Evolutionary conservation across 2,888 invertebrate genomes (phyloP), one percentile per base, ranked within the genome.

Genomic region (Zelleria hepariella): DNA sequence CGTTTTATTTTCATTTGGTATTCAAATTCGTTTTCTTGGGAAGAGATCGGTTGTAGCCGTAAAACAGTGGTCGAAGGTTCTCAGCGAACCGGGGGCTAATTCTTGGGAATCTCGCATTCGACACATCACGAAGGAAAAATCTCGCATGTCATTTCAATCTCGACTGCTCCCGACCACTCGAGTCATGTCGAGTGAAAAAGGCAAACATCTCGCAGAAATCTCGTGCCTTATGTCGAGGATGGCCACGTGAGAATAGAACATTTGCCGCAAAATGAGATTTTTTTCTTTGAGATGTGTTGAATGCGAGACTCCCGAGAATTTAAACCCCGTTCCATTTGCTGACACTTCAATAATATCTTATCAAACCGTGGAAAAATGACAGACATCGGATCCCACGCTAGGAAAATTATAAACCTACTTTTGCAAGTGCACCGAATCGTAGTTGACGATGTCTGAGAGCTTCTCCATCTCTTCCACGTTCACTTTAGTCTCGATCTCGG

Each of bases 381-480:
- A n/a, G n/a, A n/a, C n/a, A n/a, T n/a, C n/a, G n/a, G n/a, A n/a
- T n/a, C n/a, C n/a, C n/a, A n/a, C n/a, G 32, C 5, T 32, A 10
- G 2, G 66, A 67, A 58, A 52, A 24, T 58, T 7, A 15, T 24
- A 6, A 5, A 58, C 65, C 63, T 74, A 86, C 86, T 78, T 81
- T 62, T 82, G 76, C 62, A 84, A 68, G 70, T 87, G 85, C 0
- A 78, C 59, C 0, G 73, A 63, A 60, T 87, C 87, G 58, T 82
- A 86, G 6, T 76, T 74, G 0, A 84, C 85, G 0, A 81, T 63
- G 57, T 87, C 86, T 0, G 67, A 61, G 8, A 77, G 62, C 32
- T 78, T 86, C 60, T 82, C 86, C 73, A 82, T 73, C 2, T 73
- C 76, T 18, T 82, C 80, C 0, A 80, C 67, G 15, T 84, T 67